Conservation (phyloP, 2,113 vertebrate species). For the Tragelaphus imberbis region DNA sequence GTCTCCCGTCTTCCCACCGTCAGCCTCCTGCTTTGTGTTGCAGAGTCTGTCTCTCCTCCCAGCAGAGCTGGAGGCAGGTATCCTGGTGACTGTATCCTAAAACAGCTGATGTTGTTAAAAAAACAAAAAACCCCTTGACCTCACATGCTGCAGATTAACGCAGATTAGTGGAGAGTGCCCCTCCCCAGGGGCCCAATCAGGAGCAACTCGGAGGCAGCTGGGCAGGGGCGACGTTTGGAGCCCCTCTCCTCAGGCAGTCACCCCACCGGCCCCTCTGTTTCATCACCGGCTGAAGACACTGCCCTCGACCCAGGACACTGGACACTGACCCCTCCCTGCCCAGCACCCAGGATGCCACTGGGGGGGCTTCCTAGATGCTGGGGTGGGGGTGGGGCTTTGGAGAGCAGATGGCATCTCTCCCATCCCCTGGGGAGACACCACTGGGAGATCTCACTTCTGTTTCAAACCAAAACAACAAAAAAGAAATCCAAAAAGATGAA, state of each 20-base stretch:
- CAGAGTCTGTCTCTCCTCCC: no score
- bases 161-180: no score
- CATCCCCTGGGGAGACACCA: rapidly evolving
- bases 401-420: neutral
- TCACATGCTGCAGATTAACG: neutral
- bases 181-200: no score
- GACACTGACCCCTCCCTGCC: rapidly evolving
- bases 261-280: rapidly evolving
- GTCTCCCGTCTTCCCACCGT: no score
- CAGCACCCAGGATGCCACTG: neutral
- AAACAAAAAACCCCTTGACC: no score
- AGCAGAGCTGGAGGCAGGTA: no score
- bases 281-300: no score
- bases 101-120: no score
- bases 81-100: no score
- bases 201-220: no score
- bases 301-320: neutral
- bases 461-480: neutral
- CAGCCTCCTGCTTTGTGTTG: no score
- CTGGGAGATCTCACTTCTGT: neutral
- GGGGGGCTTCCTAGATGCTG: neutral
- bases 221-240: no score
- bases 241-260: neutral
- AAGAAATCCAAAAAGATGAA: neutral
- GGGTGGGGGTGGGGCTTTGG: neutral